Conservation (phyloP, 1,140 invertebrate genomes). For the Leptinotarsa texana region DNA sequence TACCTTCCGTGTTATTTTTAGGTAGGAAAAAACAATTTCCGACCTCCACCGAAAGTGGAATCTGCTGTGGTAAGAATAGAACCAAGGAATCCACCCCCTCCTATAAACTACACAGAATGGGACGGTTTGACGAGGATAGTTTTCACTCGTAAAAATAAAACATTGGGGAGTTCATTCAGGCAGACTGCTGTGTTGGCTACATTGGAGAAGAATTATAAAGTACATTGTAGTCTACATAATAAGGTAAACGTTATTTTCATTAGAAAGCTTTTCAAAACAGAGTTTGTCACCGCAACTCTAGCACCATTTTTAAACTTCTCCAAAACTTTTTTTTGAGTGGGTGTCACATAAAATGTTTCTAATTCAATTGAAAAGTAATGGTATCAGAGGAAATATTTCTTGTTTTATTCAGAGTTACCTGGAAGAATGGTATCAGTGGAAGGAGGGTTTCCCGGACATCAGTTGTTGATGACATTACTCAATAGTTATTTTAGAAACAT, state of each 20-base stretch:
- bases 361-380: too few relatives aligned
- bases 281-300: too few relatives aligned
- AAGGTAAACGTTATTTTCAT: conserved; percentile 64
- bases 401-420: too few relatives aligned
- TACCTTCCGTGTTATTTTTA: conserved; percentile 49
- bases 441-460: too few relatives aligned
- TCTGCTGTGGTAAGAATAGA: conserved; percentile 98
- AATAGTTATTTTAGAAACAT: too few relatives aligned
- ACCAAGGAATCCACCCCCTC: conserved; percentile 93
- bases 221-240: conserved; percentile 86
- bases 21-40: conserved; percentile 98
- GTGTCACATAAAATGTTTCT: too few relatives aligned
- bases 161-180: conserved; percentile 74
- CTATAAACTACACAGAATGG: conserved; percentile 97
- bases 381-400: too few relatives aligned
- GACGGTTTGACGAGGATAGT: conserved; percentile 94
- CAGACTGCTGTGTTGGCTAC: conserved; percentile 80
- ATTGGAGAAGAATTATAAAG: conserved; percentile 90
- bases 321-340: too few relatives aligned
- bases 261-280: not conserved
- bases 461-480: too few relatives aligned
- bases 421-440: too few relatives aligned
- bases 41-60: conserved; percentile 98
- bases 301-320: too few relatives aligned
- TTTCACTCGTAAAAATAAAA: conserved; percentile 94